phyloP scores from a whole-genome alignment of 2,888 invertebrate species.

The Acleris laterana region DNA sequence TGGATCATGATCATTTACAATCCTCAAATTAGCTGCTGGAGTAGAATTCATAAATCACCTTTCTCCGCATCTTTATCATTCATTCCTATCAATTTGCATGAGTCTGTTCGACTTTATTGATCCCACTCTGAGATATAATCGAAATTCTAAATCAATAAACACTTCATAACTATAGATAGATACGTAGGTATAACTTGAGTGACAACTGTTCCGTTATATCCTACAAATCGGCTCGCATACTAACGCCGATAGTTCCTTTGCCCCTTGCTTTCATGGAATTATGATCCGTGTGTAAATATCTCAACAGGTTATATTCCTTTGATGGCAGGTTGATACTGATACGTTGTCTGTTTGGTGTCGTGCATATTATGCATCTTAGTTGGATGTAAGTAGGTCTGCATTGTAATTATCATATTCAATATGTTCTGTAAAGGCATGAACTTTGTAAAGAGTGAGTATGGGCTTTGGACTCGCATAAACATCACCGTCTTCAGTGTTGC shows the following conservation, averaged over 20 bases:
- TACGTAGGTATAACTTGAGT: conserved; percentile 42
- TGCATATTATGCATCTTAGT: conserved; percentile 19
- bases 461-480: too few relatives aligned
- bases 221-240: conserved; percentile 71
- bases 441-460: too few relatives aligned
- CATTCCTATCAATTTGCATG: not conserved
- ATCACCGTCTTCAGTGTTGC: too few relatives aligned
- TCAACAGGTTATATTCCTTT: conserved; percentile 21
- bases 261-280: conserved; percentile 44
- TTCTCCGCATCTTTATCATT: not conserved
- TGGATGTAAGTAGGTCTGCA: not conserved
- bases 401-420: not conserved
- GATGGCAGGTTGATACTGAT: conserved; percentile 5
- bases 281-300: conserved; percentile 43
- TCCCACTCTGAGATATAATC: not conserved
- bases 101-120: not conserved
- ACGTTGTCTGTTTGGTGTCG: conserved; percentile 22
- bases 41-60: not conserved
- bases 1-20: too few relatives aligned
- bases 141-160: conserved; percentile 43
- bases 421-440: too few relatives aligned
- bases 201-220: conserved; percentile 75
- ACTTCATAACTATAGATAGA: conserved; percentile 50
- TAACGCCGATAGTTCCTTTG: conserved; percentile 51
- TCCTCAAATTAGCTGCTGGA: not conserved